Evolutionary conservation across 2,797 vertebrate species (phyloP).

Genomic region (Protonibea diacanthus): DNA sequence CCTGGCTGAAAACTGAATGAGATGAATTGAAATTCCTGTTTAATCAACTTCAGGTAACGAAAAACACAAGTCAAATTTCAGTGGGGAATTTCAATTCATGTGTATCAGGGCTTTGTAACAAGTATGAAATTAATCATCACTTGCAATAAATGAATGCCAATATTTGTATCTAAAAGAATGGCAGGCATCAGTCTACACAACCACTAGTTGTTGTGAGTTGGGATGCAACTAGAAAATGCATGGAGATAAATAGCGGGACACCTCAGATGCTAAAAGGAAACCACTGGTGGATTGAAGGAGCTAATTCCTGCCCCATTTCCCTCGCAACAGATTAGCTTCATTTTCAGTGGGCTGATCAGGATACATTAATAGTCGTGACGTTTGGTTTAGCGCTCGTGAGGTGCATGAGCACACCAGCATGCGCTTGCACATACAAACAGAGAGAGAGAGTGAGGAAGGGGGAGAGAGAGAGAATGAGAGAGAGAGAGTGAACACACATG

Average conservation of each 20-base stretch:
- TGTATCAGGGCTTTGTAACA: conserved; percentile 68
- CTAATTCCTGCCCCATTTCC: conserved; percentile 72
- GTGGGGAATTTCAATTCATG: conserved; percentile 74
- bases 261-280: conserved; percentile 58
- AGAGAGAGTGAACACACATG: conserved; percentile 43
- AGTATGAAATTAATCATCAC: conserved; percentile 74
- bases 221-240: conserved; percentile 52
- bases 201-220: conserved; percentile 42
- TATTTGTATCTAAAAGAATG: conserved; percentile 46
- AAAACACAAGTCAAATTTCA: conserved; percentile 22
- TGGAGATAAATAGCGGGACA: conserved; percentile 49
- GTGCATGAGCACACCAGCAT: conserved; percentile 40
- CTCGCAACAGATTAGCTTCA: conserved; percentile 78
- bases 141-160: conserved; percentile 54
- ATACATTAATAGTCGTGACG: conserved; percentile 75
- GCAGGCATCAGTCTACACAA: conserved; percentile 58
- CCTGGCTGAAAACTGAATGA: conserved; percentile 63
- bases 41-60: conserved; percentile 25
- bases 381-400: conserved; percentile 57
- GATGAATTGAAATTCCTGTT: conserved; percentile 74
- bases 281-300: conserved; percentile 44
- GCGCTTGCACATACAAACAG: conserved; percentile 37
- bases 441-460: conserved; percentile 17
- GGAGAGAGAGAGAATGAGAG: conserved; percentile 28
- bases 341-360: conserved; percentile 79